Base-by-base conservation (phyloP, 2,888 invertebrate species). In the Atrina japonica region DNA sequence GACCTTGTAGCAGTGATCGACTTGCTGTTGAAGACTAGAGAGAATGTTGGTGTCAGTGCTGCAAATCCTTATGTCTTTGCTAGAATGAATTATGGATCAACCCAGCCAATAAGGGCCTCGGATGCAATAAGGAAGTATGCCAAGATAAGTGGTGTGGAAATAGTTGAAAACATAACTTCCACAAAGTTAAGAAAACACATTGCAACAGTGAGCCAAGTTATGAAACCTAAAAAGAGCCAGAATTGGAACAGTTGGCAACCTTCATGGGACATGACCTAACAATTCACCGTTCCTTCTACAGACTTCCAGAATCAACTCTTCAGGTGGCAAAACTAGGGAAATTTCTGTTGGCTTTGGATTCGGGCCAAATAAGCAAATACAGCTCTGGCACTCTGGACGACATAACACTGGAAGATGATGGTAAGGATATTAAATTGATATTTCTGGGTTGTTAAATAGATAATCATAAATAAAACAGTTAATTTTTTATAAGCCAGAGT, bases 61-160 rank as follows among this genome's bases (percentile, higher is more conserved):
- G 59, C 74, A 1, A 77, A 77, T 50, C 25, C 16, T 5, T 77
- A 68, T 55, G n/a, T 77, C 6, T 75, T 77, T 68, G 45, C 73
- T 27, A 70, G 75, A 58, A 41, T 70, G 16, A 50, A 59, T 21
- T 66, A 23, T 64, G 59, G 43, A 14, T 75, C 70, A 16, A 9
- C 66, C 16, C 9, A 66, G 16, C 49, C 77, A 41, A 25, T 75
- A 2, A 60, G 72, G 58, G 70, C 52, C 11, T 35, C 65, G 11
- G 72, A 74, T 68, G 58, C 50, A 9, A 49, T 72, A 11, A 40
- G 66, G 27, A 47, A 55, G 2, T 77, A 70, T 65, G 52, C 70
- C 29, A 25, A 47, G 7, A 56, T 40, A 30, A 27, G 25, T 27
- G 43, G 27, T 7, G 21, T 52, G 0, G 27, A 27, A 47, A 9